Conservation (phyloP, 2,113 vertebrate species). For the Odobenus rosmarus region DNA sequence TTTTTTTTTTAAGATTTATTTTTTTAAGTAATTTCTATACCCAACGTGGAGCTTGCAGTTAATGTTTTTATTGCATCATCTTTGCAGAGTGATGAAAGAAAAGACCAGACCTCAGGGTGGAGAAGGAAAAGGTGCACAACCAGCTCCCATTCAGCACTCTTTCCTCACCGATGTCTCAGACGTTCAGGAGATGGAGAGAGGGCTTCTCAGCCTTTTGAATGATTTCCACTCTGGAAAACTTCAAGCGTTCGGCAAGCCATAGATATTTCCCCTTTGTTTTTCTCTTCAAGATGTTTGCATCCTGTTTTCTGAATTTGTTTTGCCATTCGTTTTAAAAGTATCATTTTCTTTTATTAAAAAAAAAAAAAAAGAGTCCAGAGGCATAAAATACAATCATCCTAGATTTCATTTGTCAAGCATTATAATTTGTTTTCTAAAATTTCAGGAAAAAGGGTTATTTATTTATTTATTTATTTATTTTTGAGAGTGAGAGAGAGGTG, state of each 20-base stretch:
- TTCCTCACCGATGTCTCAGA: constrained; percentile 98
- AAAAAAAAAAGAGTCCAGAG: neutral
- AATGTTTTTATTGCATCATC: neutral
- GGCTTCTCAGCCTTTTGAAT: constrained; percentile 96
- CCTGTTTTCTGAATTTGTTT: neutral
- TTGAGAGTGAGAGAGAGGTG: neutral
- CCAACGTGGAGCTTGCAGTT: too few species aligned
- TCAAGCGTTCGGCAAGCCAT: constrained; percentile 93
- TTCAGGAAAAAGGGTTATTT: neutral
- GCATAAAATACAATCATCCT: neutral
- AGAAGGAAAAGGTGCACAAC: constrained; percentile 88
- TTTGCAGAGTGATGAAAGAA: constrained; percentile 90
- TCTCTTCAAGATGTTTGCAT: neutral
- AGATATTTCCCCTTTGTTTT: neutral
- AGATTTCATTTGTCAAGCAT: neutral
- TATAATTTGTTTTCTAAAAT: constrained; percentile 20
- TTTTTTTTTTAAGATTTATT: too few species aligned
- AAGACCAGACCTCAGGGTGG: constrained; percentile 89
- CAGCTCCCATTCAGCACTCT: constrained; percentile 93
- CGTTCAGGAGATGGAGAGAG: constrained; percentile 98
- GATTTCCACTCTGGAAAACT: constrained; percentile 99
- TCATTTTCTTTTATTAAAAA: neutral
- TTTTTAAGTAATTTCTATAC: too few species aligned
- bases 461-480: neutral
- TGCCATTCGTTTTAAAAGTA: neutral